phyloP scores from a whole-genome alignment of 2,797 vertebrate species.

The Mus caroli region DNA sequence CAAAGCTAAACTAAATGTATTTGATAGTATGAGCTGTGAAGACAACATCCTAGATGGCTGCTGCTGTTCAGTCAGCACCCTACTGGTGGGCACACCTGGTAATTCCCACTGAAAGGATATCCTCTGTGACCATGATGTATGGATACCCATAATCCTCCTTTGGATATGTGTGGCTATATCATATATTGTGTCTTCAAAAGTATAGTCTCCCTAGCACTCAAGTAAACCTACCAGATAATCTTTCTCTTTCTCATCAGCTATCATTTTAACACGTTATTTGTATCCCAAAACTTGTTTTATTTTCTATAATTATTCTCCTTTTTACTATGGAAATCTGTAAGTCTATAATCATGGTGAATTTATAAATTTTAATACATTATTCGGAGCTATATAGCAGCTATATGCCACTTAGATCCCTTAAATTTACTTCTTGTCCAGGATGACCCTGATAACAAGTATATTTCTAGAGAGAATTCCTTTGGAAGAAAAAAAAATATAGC shows the following conservation, averaged over 20 bases:
- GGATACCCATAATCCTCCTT: neutral
- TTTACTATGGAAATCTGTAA: slow-evolving; percentile 31
- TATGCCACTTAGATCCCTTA: slow-evolving; percentile 46
- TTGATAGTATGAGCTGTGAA: neutral
- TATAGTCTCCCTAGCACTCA: neutral
- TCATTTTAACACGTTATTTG: neutral
- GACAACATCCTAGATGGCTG: neutral
- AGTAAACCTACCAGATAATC: neutral
- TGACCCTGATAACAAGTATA: slow-evolving; percentile 15
- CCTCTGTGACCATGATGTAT: neutral
- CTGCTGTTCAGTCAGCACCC: neutral
- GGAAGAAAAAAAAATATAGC: slow-evolving; percentile 35
- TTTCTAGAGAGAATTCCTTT: slow-evolving; percentile 1
- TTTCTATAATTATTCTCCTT: slow-evolving; percentile 35
- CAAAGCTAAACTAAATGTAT: neutral
- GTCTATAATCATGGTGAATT: neutral
- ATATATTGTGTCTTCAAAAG: neutral
- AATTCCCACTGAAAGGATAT: neutral
- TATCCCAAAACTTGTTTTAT: neutral
- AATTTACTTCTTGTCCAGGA: neutral
- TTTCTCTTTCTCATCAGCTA: neutral
- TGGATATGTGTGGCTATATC: neutral
- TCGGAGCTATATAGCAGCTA: neutral
- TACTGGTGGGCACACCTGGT: neutral
- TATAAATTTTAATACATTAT: slow-evolving; percentile 22